Conservation (phyloP, 2,113 vertebrate species). For the pig (Sus scrofa) region T2T-Sscrofa CM000821.6:91188501-91189000, state of each 20-base stretch:
- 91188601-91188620: no score
- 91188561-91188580: no score
- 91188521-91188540: no score
- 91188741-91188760: rapidly evolving
- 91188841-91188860: not conserved
- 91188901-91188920: not conserved
- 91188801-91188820: not conserved
- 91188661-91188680: not conserved
- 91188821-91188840: no score
- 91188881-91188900: not conserved
- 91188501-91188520: not conserved
- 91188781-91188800: not conserved
- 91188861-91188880: not conserved
- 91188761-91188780: not conserved
- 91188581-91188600: not conserved
- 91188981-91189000: not conserved
- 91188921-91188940: not conserved
- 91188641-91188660: not conserved
- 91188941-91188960: not conserved
- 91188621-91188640: not conserved
- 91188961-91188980: not conserved
- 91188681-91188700: not conserved
- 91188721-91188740: not conserved
- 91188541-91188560: no score
- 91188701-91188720: not conserved